phyloP scores from a whole-genome alignment of 2,888 invertebrate genomes.

The Pseudoips prasinana region DNA sequence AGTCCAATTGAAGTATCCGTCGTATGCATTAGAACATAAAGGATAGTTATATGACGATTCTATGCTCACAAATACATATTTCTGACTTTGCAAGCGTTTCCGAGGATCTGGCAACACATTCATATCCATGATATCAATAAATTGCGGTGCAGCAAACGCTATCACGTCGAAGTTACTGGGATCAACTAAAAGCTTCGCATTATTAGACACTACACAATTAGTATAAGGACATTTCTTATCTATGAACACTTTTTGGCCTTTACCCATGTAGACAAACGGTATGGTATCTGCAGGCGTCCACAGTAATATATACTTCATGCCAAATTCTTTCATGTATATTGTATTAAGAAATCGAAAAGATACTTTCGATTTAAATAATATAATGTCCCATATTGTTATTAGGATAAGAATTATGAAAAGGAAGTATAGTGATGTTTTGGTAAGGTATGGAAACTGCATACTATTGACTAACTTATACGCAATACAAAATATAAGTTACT shows the following conservation, averaged over 20 bases:
- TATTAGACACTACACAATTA: slow-evolving; percentile 44
- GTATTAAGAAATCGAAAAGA: not conserved
- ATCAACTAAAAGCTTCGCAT: slow-evolving; percentile 39
- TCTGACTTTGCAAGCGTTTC: slow-evolving; percentile 48
- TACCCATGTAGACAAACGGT: slow-evolving; percentile 52
- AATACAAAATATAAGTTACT: too few relatives aligned
- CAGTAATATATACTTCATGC: slow-evolving; percentile 52
- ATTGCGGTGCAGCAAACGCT: slow-evolving; percentile 52
- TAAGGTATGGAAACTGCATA: too few relatives aligned
- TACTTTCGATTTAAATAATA: too few relatives aligned
- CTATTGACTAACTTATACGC: too few relatives aligned
- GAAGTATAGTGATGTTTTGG: too few relatives aligned
- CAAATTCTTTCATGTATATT: not conserved
- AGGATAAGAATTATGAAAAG: too few relatives aligned
- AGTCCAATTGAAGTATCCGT: slow-evolving; percentile 66
- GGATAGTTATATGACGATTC: slow-evolving; percentile 60
- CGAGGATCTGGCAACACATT: slow-evolving; percentile 30
- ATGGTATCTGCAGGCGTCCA: slow-evolving; percentile 48
- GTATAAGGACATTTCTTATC: slow-evolving; percentile 42
- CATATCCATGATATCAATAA: slow-evolving; percentile 18
- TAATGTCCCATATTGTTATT: too few relatives aligned
- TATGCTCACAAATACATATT: slow-evolving; percentile 55
- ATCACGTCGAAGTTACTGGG: slow-evolving; percentile 54
- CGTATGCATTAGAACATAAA: slow-evolving; percentile 39
- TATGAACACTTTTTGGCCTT: slow-evolving; percentile 46